These are phyloP conservation scores for Catagonus wagneri DNA, from an alignment of 2,113 vertebrate species.

Conservation along the genomic window DNA sequence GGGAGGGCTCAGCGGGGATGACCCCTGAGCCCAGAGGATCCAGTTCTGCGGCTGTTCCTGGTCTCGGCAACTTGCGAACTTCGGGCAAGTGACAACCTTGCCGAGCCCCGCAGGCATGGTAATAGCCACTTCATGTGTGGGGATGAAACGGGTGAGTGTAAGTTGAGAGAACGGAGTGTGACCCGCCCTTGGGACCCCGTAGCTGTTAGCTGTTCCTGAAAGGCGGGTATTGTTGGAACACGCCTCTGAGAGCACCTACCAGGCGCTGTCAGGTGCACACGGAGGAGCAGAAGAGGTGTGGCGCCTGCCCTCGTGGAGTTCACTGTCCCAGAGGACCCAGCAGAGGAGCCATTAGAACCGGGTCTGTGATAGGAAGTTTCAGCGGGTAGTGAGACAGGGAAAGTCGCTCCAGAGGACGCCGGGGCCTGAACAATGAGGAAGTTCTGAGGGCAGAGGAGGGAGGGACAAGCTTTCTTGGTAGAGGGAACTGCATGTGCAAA, in stretches of 20 bases:
- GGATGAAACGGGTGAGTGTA: accelerated
- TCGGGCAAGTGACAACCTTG: neutral
- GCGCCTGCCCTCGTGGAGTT: neutral
- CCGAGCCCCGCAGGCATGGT: neutral
- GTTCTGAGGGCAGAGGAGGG: neutral
- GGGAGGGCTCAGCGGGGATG: accelerated
- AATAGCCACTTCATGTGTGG: neutral
- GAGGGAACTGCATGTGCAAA: neutral
- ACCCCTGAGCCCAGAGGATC: neutral
- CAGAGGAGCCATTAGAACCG: neutral
- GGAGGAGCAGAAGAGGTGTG: accelerated
- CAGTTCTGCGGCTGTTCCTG: neutral
- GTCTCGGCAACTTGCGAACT: accelerated
- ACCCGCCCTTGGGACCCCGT: neutral
- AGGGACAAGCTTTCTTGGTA: neutral
- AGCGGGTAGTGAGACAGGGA: neutral
- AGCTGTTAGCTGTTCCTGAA: neutral
- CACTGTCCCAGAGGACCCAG: accelerated
- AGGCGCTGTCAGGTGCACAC: accelerated
- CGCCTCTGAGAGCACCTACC: accelerated
- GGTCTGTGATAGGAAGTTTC: neutral
- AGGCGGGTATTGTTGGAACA: neutral
- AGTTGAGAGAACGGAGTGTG: accelerated
- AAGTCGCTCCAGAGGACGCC: neutral
- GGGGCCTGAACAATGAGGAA: neutral